Evolutionary conservation across 2,113 vertebrate genomes (phyloP).

Genomic region (Chloroceryle aenea): DNA sequence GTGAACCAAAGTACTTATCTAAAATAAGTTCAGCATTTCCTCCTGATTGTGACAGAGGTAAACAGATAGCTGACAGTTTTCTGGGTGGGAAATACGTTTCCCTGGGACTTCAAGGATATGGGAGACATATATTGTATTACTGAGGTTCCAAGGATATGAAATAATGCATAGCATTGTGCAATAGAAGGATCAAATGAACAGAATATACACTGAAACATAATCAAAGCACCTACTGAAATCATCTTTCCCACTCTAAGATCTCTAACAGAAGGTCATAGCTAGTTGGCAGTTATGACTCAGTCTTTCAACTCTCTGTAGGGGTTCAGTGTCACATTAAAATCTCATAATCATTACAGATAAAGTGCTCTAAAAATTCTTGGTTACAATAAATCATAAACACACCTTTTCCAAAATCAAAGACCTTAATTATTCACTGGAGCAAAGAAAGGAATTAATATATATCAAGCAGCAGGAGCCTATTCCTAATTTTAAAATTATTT

Average conservation of each 20-base stretch:
- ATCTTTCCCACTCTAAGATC: not conserved
- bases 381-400: not conserved
- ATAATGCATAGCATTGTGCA: not conserved
- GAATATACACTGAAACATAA: not conserved
- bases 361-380: not conserved
- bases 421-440: not conserved
- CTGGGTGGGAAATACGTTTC: not conserved
- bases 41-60: not conserved
- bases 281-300: not conserved
- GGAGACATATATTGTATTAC: not conserved
- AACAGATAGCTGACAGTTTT: not conserved
- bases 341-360: not conserved
- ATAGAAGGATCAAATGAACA: not conserved
- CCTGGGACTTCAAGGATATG: not conserved
- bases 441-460: not conserved
- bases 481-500: not conserved
- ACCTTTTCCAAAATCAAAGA: not conserved
- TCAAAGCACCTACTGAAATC: not conserved
- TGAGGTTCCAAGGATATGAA: not conserved
- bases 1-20: not conserved
- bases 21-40: not conserved
- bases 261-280: not conserved
- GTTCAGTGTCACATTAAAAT: not conserved
- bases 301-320: not conserved
- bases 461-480: not conserved